Evolutionary conservation across 2,888 invertebrate species (phyloP), one percentile per base, ranked within the genome.

Genomic region (Erebia ligea): DNA sequence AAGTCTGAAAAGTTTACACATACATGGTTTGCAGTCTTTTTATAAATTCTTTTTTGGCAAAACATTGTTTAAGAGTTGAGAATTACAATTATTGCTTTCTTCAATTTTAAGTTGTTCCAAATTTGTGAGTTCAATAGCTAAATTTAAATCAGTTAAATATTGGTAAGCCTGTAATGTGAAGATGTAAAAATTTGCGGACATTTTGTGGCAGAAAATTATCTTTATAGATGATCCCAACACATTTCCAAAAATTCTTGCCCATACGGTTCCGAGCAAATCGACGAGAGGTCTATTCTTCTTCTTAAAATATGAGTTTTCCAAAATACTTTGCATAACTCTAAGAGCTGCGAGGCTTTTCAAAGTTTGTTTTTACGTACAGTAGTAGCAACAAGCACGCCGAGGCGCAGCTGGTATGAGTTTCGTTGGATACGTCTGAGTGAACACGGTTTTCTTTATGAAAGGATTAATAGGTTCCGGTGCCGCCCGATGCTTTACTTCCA

Each of bases 361-460:
- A 17, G 11, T 10, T 40, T 59, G 10, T 54, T 45, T 67, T 76
- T 83, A 88, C 1, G 86, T 81, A 76, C 91, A 91, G 74, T 89
- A 84, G 75, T 79, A 89, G 70, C 91, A 92, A 75, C 90, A 90
- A 9, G 85, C 82, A 66, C 82, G 87, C 40, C 89, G 85, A 0
- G 92, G 91, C 1, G 88, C 83, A 6, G 92, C 92, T 0, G 92
- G 91, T 8, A 89, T 80, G 11, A 92, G 77, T 42, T 77, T 83
- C 0, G 89, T 83, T 0, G 92, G 92, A 62, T 91, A 92, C 0
- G 92, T 92, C 75, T 92, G 91, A 0, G 92, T 91, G 73, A 79
- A 84, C 0, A 79, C 84, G 15, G 84, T 82, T 73, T 85, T 90
- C 78, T 82, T 89, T 2, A 77, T 84, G 68, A 92, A 92, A 0